These are phyloP conservation scores for Eira barbara DNA, from an alignment of 2,113 vertebrate species.

Conservation along the genomic window DNA sequence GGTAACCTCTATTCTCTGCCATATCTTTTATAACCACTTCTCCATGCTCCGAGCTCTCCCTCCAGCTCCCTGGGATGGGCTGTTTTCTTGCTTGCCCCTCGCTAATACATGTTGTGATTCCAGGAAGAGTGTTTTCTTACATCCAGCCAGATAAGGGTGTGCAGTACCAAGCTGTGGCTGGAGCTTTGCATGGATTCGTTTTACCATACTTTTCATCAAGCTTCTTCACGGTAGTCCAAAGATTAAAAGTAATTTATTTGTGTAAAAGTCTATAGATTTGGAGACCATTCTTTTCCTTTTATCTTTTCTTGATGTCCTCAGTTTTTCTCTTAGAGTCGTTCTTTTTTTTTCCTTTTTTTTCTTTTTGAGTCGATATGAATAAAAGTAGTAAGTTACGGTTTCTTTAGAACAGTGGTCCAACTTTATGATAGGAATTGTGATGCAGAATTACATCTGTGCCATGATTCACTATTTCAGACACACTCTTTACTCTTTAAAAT, in stretches of 20 bases:
- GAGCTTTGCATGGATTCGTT: neutral
- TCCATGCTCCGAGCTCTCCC: neutral
- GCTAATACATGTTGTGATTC: neutral
- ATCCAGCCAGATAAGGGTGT: neutral
- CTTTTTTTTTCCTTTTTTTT: neutral
- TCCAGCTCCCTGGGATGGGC: neutral
- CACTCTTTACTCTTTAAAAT: neutral
- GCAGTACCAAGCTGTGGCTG: neutral
- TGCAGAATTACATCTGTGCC: neutral
- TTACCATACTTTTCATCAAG: neutral
- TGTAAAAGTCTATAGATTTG: neutral
- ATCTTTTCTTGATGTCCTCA: neutral
- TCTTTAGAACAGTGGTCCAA: neutral
- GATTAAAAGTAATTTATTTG: neutral
- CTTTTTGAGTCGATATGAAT: neutral
- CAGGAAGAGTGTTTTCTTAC: neutral
- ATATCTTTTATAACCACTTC: neutral
- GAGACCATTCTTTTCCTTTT: neutral
- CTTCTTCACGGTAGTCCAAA: neutral
- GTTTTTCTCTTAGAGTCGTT: neutral
- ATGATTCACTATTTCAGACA: neutral
- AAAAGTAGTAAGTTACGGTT: neutral
- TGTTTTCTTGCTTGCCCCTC: neutral
- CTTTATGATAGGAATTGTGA: neutral
- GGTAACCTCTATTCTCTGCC: neutral